These are phyloP conservation scores for Apamea anceps DNA, from an alignment of 2,888 invertebrate genomes.

Conservation along the genomic window DNA sequence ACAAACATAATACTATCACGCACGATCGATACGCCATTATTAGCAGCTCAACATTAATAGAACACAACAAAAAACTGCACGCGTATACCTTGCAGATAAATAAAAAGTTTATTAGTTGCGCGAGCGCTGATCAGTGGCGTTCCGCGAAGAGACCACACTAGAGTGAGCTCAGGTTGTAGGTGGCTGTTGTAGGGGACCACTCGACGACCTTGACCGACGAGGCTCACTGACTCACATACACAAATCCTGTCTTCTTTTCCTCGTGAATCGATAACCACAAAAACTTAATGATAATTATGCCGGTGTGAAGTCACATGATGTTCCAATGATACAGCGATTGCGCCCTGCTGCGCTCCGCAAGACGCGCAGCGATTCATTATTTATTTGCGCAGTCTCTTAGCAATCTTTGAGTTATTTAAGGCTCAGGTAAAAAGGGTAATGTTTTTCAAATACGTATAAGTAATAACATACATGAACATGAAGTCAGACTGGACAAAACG, in stretches of 20 bases:
- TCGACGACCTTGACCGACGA: conserved; percentile 83
- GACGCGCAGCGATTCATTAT: not conserved
- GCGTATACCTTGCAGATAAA: conserved; percentile 30
- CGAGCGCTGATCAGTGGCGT: conserved; percentile 57
- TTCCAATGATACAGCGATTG: conserved; percentile 42
- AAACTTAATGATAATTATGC: conserved; percentile 52
- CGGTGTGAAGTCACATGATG: conserved; percentile 37
- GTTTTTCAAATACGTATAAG: not conserved
- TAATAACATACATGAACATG: not conserved
- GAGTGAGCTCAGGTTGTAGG: conserved; percentile 60
- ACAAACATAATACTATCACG: conserved; percentile 76
- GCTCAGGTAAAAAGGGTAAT: conserved; percentile 3
- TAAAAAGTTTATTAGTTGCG: conserved; percentile 36
- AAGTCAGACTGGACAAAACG: not conserved
- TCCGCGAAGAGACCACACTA: conserved; percentile 60
- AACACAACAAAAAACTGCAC: conserved; percentile 48
- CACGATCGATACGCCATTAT: conserved; percentile 69
- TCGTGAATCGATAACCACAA: conserved; percentile 56
- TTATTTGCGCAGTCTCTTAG: conserved; percentile 20
- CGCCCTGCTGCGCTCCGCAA: conserved; percentile 25
- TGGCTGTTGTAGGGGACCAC: conserved; percentile 75
- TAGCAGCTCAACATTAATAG: conserved; percentile 31
- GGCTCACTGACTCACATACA: conserved; percentile 82
- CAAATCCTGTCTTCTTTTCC: conserved; percentile 67
- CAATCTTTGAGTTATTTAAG: not conserved